phyloP scores from a whole-genome alignment of 2,113 vertebrate species.

The Austrofundulus limnaeus region DNA sequence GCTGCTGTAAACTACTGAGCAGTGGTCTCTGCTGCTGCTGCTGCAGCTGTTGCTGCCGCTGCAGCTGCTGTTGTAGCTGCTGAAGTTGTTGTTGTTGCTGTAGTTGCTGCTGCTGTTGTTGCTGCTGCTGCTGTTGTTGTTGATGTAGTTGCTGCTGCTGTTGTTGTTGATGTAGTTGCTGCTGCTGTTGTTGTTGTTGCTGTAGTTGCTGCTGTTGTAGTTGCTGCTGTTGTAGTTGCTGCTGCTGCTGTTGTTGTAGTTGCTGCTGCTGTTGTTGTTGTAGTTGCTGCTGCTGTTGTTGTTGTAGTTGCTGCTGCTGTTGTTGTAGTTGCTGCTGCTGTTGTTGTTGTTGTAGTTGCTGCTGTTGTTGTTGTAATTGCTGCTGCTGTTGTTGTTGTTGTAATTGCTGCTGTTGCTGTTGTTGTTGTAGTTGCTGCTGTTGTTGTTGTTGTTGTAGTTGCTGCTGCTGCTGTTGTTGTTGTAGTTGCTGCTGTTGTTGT shows the following conservation, averaged over 20 bases:
- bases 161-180: constrained; percentile 81
- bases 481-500: constrained; percentile 60
- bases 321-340: constrained; percentile 79
- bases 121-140: constrained; percentile 65
- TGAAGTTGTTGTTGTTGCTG: too few species aligned
- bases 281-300: constrained; percentile 32
- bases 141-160: constrained; percentile 83
- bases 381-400: constrained; percentile 42
- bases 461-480: constrained; percentile 76
- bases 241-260: constrained; percentile 79
- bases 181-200: constrained; percentile 74
- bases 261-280: constrained; percentile 77
- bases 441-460: constrained; percentile 82
- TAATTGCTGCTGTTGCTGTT: constrained; percentile 73
- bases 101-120: constrained; percentile 44
- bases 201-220: constrained; percentile 51
- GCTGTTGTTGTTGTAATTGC: constrained; percentile 67
- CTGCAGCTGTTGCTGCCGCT: constrained; percentile 70
- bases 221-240: constrained; percentile 79
- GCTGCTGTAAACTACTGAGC: too few species aligned
- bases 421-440: constrained; percentile 80
- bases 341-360: constrained; percentile 77
- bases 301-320: constrained; percentile 42
- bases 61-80: constrained; percentile 73
- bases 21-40: too few species aligned